Evolutionary conservation across 2,888 invertebrate species (phyloP).

Genomic region (Odontomyia ornata): DNA sequence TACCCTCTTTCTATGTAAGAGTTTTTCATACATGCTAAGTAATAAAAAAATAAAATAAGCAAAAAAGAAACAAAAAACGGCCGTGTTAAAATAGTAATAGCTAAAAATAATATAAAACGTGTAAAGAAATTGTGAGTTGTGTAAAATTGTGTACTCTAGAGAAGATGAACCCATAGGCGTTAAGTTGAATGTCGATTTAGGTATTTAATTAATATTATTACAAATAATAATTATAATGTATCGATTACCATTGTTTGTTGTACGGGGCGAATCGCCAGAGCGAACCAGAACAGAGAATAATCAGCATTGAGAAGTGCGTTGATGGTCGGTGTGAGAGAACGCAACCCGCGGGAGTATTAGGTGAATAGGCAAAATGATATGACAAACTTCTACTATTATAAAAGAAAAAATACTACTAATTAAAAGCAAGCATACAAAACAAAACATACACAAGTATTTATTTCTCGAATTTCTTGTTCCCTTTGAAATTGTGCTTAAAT

Average conservation of each 20-base stretch:
- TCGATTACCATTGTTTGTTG: conserved; percentile 34
- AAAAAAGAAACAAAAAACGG: conserved; percentile 35
- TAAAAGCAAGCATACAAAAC: background rate
- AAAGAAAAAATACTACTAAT: background rate
- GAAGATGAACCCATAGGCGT: background rate
- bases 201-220: conserved; percentile 41
- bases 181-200: conserved; percentile 37
- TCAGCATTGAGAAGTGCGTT: background rate
- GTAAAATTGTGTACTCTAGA: conserved; percentile 37
- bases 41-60: conserved; percentile 12
- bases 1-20: conserved; percentile 33
- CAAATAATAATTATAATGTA: conserved; percentile 22
- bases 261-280: background rate
- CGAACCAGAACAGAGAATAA: background rate
- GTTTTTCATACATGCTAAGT: conserved; percentile 23
- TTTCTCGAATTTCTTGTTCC: conserved; percentile 35
- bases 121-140: conserved; percentile 41
- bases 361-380: conserved; percentile 21
- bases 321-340: background rate
- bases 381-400: conserved; percentile 19
- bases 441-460: conserved; percentile 33
- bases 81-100: conserved; percentile 34
- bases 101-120: conserved; percentile 12
- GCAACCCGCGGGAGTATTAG: background rate
- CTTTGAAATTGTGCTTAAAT: conserved; percentile 14